Evolutionary conservation across 2,797 vertebrate species (phyloP), one percentile per base, ranked within the genome.

Genomic region (Cryptoprocta ferox): DNA sequence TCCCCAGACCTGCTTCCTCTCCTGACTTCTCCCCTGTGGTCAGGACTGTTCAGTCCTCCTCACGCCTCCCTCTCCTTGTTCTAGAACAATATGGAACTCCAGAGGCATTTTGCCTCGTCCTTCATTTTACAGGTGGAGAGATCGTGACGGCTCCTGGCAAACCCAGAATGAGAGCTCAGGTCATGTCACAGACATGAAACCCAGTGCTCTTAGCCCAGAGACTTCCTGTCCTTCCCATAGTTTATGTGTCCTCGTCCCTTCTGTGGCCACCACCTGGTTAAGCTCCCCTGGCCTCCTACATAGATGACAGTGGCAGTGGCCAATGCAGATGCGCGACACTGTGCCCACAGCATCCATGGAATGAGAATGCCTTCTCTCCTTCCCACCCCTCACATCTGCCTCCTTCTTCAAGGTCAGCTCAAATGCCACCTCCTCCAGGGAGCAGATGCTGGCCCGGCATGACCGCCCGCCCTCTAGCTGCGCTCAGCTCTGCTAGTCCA

Each of bases 391-490:
- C 39, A 19, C n/a, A n/a, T 9, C 68, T 70, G 32, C 13, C 37
- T 82, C n/a, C 18, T 65, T 63, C 83, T 63, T 95, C 45, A 76
- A 68, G 85, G 32, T 59, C n/a, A 28, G 32, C 75, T 84, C 71
- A 66, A 30, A 18, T 56, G 28, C 56, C 53, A 37, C 37, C 26
- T 56, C 56, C 35, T 35, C 19, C 59, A n/a, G 28, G 84, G 63
- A 53, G 24, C 45, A 21, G 3, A 1, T 2, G 37, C n/a, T 45
- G 73, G 8, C 0, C 13, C 0, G 2, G 26, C 26, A 0, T 14
- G 12, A 24, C 50, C 39, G 73, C 56, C 73, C 56, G 50, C 18
- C n/a, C 7, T 30, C 26, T 37, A 6, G 37, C 63, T 24, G 24
- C 32, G 3, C 2, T 26, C 28, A 3, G 50, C 59, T 5, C n/a